Percentiles rank a stretch among this genome's conserved stretches.
Conservation (phyloP, 1,140 invertebrate species). For the Megathymus violae region DNA sequence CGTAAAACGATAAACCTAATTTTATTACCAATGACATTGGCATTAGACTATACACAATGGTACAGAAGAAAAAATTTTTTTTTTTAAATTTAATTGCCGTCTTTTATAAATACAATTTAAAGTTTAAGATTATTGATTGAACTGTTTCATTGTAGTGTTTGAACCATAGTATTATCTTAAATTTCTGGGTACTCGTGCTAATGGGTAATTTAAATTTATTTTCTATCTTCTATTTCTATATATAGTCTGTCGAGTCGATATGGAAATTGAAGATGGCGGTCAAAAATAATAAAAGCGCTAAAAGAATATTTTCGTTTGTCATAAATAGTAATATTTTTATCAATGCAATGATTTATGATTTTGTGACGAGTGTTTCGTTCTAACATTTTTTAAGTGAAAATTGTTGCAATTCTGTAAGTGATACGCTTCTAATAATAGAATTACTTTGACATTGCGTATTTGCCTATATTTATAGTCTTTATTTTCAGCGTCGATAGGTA, state of each 20-base stretch:
- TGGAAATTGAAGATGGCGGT: slow-evolving; percentile 78
- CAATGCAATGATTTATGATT: slow-evolving; percentile 38
- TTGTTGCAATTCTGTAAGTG: slow-evolving; percentile 26
- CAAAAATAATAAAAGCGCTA: slow-evolving; percentile 83
- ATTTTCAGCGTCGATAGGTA: slow-evolving; percentile 40
- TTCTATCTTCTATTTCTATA: background rate
- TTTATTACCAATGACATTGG: no score
- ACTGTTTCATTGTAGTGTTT: no score
- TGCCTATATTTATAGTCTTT: slow-evolving; percentile 42
- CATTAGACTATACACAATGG: no score
- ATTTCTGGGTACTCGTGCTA: no score
- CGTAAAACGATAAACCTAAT: no score
- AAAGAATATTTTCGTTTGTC: slow-evolving; percentile 73
- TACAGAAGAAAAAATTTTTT: no score
- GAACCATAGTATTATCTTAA: no score
- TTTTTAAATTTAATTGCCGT: no score
- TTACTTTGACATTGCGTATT: slow-evolving; percentile 38
- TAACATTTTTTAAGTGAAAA: slow-evolving; percentile 29
- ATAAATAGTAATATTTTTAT: slow-evolving; percentile 43
- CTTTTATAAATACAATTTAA: no score
- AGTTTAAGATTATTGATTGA: no score
- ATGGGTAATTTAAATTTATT: no score
- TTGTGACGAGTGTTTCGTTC: slow-evolving; percentile 42
- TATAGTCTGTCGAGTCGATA: slow-evolving; percentile 38
- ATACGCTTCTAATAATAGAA: slow-evolving; percentile 34